Evolutionary conservation across 2,888 invertebrate species (phyloP).

Genomic region (Adineta ricciae): DNA sequence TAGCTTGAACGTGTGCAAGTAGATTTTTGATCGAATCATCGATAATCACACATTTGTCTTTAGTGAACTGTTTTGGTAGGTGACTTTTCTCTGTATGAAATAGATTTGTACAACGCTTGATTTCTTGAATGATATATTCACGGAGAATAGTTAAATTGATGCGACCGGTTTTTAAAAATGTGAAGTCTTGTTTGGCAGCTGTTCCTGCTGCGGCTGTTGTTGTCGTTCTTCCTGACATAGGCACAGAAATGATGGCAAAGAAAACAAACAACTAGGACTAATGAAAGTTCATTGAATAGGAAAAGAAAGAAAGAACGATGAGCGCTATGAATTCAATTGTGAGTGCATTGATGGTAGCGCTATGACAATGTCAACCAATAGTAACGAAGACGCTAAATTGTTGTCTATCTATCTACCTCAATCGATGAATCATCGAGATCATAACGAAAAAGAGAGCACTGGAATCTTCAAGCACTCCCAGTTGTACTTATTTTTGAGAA

Average conservation of each 20-base stretch:
- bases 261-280: not conserved
- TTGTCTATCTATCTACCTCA: too few species aligned
- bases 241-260: not conserved
- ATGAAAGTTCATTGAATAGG: not conserved
- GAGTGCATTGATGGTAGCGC: not conserved
- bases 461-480: too few species aligned
- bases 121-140: not conserved
- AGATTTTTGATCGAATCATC: slow-evolving; percentile 13
- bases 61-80: not conserved
- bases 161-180: slow-evolving; percentile 7
- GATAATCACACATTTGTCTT: slow-evolving; percentile 6
- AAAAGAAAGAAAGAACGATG: not conserved
- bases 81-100: not conserved
- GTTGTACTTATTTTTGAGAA: too few species aligned
- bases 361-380: not conserved
- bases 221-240: not conserved
- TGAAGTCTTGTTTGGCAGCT: not conserved
- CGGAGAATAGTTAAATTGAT: not conserved
- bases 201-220: not conserved
- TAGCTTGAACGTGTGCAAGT: not conserved
- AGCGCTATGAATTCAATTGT: not conserved
- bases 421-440: not conserved
- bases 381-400: not conserved
- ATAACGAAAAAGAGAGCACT: not conserved
- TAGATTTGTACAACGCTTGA: not conserved